A percentile compares a stretch with the other conserved stretches of the same genome.
Evolutionary conservation across 2,888 invertebrate genomes (phyloP).

Genomic region (Ophioninae sp.): DNA sequence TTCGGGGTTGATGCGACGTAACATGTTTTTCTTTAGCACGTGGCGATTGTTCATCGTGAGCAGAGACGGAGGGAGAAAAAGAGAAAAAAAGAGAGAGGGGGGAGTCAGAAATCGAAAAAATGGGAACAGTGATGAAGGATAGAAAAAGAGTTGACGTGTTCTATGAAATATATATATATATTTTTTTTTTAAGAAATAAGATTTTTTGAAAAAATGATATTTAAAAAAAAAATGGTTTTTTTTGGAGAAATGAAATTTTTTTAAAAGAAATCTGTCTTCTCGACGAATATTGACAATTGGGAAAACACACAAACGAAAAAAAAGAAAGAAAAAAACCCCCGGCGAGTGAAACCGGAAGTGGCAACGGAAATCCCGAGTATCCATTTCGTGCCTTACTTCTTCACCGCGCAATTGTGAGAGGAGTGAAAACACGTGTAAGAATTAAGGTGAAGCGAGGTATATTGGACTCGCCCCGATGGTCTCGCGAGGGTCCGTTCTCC

Average conservation of each 20-base stretch:
- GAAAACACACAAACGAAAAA: neutral
- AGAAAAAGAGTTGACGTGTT: neutral
- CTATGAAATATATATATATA: too few species aligned
- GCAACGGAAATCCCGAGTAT: neutral
- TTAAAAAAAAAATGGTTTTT: too few species aligned
- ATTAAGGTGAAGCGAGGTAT: neutral
- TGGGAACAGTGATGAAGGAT: neutral
- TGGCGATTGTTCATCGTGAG: slow-evolving; percentile 58
- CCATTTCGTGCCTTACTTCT: neutral
- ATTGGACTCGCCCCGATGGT: neutral
- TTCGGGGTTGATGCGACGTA: neutral
- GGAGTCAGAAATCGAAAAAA: slow-evolving; percentile 75
- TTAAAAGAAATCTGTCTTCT: slow-evolving; percentile 1
- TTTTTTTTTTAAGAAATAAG: too few species aligned
- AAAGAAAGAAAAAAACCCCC: neutral
- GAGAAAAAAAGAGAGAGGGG: neutral
- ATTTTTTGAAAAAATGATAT: too few species aligned
- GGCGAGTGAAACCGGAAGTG: neutral
- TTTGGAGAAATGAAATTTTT: neutral
- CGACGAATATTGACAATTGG: neutral
- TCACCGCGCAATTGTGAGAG: neutral
- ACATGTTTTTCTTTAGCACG: neutral
- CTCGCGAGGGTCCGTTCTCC: neutral
- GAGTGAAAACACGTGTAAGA: neutral
- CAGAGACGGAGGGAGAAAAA: neutral